Conservation (phyloP, 2,113 vertebrate species). For the Trogon melanurus region DNA sequence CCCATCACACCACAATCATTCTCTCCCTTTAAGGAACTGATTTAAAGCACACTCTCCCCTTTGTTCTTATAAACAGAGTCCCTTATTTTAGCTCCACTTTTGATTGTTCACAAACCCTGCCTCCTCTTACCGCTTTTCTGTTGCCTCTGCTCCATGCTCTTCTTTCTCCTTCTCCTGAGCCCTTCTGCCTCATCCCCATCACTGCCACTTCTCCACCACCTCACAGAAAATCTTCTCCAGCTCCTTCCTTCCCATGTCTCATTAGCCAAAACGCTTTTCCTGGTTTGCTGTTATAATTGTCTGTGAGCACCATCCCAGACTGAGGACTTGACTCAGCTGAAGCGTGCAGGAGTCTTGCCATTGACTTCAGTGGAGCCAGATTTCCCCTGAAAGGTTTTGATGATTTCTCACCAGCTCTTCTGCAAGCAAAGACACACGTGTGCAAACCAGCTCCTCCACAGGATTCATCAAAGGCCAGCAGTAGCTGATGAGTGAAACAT, state of each 20-base stretch:
- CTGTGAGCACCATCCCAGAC: not conserved
- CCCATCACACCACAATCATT: not conserved
- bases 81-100: not conserved
- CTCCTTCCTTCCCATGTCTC: not conserved
- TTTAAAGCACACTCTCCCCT: not conserved
- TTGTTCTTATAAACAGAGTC: not conserved
- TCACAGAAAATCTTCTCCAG: not conserved
- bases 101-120: not conserved
- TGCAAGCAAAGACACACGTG: accelerated
- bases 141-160: not conserved
- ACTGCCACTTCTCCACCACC: not conserved
- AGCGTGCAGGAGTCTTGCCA: not conserved
- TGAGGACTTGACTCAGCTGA: not conserved
- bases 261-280: not conserved
- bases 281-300: not conserved
- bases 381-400: not conserved
- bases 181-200: not conserved
- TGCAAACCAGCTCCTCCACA: not conserved
- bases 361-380: not conserved
- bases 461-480: not conserved
- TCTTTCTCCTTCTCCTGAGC: not conserved
- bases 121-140: not conserved
- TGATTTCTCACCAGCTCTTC: not conserved
- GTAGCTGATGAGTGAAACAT: not conserved
- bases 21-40: not conserved